Evolutionary conservation across 1,140 invertebrate genomes (phyloP), one percentile per base, ranked within the genome.

Genomic region (Pogonus chalceus): DNA sequence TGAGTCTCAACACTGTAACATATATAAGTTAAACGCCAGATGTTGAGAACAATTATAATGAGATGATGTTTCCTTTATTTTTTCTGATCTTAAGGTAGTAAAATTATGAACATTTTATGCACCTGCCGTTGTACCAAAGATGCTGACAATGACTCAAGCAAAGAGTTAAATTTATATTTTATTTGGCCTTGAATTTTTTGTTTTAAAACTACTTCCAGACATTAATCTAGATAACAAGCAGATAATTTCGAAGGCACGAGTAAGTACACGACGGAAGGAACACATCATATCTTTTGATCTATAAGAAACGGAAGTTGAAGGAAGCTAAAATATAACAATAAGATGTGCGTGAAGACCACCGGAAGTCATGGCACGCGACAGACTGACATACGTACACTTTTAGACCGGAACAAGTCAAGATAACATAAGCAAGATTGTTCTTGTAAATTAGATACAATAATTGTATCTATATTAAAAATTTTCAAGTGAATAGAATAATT

Each of bases 241-340:
- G n/a, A n/a, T n/a, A n/a, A n/a, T n/a, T n/a, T n/a, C n/a, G n/a
- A n/a, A n/a, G n/a, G n/a, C n/a, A n/a, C n/a, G n/a, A n/a, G n/a
- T n/a, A n/a, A n/a, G n/a, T n/a, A n/a, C n/a, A n/a, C n/a, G n/a
- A n/a, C n/a, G n/a, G n/a, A n/a, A n/a, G n/a, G n/a, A n/a, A n/a
- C n/a, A n/a, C n/a, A n/a, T n/a, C n/a, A n/a, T 43, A 43, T 43
- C 37, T 10, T 43, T 43, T 10, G 37, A 43, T 43, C 37, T 43
- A 43, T 7, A 10, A 16, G 7, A 43, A 43, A 7, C 9, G 37
- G 37, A 43, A 43, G 18, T 43, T 3, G 18, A 43, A 18, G 18
- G 18, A 43, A 10, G 37, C 7, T 10, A 7, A 43, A 4, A 31
- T 14, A 31, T 7, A 4, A 31, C 4, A 7, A 14, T 31, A 14